Base-by-base conservation (phyloP, 2,888 invertebrate genomes). In the Dynastes grantii region DNA sequence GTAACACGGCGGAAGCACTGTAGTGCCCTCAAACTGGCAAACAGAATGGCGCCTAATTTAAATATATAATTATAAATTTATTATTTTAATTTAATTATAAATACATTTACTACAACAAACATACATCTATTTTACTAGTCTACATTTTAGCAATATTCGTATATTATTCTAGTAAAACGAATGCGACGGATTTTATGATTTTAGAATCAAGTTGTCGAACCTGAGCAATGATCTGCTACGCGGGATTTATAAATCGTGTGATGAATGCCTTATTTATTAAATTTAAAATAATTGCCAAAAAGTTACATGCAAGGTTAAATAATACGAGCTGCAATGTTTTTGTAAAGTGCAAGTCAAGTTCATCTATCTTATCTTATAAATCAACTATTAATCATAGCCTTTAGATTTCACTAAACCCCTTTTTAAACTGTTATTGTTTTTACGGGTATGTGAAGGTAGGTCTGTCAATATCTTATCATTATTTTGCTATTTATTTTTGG, bases 391-490 rank as follows among this genome's bases (percentile, higher is more conserved):
- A 22, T 22, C 22, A 8, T 16, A 58, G 55, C n/a, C 49, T 79
- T 73, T 79, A 79, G 45, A 45, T 76, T 27, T n/a, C 53, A 13
- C 49, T 49, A 16, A 58, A 58, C 8, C n/a, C 55, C 55, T 11
- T 67, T 37, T 68, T 58, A 55, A 53, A 13, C 40, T 29, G 63
- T 49, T 78, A 77, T 75, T 78, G 79, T 77, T 79, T 81, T 79
- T 81, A 70, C 55, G 53, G 22, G 45, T 40, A 67, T 67, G 45
- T 76, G 49, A 70, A 82, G 83, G 82, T 81, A 79, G 78, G 80
- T 81, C 76, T 83, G 78, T 83, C 81, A 79, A 82, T 81, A 81
- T 80, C 80, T 78, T 80, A 76, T 78, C 76, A 53, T 61, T 77
- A 68, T 78, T 78, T 71, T 76, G 76, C 78, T 67, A 79, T 78